Conservation (phyloP, 2,888 invertebrate genomes). For the Polyommatus iphigenia region DNA sequence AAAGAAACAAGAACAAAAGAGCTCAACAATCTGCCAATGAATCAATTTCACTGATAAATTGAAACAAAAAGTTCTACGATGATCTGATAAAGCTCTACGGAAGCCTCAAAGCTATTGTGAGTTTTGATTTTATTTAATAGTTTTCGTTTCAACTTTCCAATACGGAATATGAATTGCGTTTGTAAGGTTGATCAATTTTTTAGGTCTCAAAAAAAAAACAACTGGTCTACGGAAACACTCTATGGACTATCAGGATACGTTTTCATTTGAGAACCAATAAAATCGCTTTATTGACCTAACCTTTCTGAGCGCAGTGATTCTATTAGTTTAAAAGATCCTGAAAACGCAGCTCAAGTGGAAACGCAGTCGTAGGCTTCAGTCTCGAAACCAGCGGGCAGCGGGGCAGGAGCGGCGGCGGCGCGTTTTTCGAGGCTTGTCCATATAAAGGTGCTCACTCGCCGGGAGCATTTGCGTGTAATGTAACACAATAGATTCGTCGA, state of each 20-base stretch:
- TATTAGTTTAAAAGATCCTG: too few species aligned
- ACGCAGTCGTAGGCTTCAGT: too few species aligned
- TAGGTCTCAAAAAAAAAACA: neutral
- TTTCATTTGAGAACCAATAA: too few species aligned
- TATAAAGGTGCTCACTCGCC: too few species aligned
- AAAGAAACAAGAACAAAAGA: neutral
- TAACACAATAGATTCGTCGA: too few species aligned
- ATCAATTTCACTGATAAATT: neutral
- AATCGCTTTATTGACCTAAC: too few species aligned
- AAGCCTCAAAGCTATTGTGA: neutral
- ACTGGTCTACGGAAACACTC: neutral
- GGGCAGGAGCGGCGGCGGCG: too few species aligned
- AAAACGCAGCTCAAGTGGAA: too few species aligned
- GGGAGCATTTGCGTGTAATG: too few species aligned
- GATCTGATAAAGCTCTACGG: neutral
- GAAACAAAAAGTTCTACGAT: neutral
- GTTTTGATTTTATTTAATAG: neutral
- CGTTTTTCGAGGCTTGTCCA: too few species aligned
- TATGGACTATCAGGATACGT: neutral
- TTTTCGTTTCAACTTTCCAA: neutral
- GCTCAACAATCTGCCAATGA: neutral
- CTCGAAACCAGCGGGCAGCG: too few species aligned
- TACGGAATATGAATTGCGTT: constrained; percentile 8
- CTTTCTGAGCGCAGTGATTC: too few species aligned
- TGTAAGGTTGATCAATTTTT: neutral